Base-by-base conservation (phyloP, 1,140 invertebrate species). In the Cotesia chilonis region DNA sequence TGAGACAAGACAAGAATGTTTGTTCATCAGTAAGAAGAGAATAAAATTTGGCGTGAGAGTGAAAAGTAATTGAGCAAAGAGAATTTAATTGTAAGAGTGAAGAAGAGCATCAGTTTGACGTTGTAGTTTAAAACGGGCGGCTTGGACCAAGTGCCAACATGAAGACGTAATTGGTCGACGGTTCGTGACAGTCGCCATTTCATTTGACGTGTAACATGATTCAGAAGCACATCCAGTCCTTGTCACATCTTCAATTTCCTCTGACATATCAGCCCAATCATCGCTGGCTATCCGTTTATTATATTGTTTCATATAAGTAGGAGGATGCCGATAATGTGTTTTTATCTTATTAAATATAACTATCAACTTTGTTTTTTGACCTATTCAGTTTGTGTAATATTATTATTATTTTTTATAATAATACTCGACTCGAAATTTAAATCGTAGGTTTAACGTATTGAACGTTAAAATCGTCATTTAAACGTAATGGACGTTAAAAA, bases 201-300 rank as follows among this genome's bases (percentile, higher is more conserved):
- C 79, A 85, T 85, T 85, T 84, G 84, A 85, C 84, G 79, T 84
- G 83, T 85, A 82, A 84, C 84, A 85, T 85, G 84, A 85, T 85
- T 85, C 82, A 84, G 84, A 79, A 80, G 82, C 82, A 47, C 41
- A 79, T 85, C 83, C 82, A 84, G 79, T 79, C 83, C 82, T 85
- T 85, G 82, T 84, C 83, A 84, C 83, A 82, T 85, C 83, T 85
- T 84, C 83, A 85, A 84, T 85, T 85, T 83, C 79, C 80, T 70
- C 57, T 59, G 68, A 59, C 68, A 70, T 63, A 68, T 35, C 52
- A 68, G 57, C 57, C 66, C 55, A 52, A 68, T 67, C 65, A 67
- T 67, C 41, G 28, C 28, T 52, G 54, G 54, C 65, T 17, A 20
- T 47, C 47, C 14, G 65, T 47, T 47, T 47, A 47, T 47, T 47